A percentile compares a stretch with the other conserved stretches of the same genome.
phyloP scores from a whole-genome alignment of 2,888 invertebrate species.

The Colostygia pectinataria region DNA sequence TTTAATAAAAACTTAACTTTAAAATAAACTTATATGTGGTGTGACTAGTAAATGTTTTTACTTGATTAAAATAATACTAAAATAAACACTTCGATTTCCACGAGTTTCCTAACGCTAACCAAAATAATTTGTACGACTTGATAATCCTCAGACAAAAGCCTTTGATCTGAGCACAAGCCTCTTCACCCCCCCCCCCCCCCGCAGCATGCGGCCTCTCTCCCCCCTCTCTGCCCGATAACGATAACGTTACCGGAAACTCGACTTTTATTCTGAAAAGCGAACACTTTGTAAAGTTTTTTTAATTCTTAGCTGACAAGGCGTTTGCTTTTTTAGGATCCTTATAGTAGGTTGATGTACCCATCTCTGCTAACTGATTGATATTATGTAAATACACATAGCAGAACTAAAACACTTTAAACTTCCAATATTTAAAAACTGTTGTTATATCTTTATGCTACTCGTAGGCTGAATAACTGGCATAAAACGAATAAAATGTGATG shows the following conservation, averaged over 20 bases:
- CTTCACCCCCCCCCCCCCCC: neutral
- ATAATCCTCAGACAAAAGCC: slow-evolving; percentile 66
- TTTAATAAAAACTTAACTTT: too few relatives aligned
- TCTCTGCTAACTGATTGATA: slow-evolving; percentile 1
- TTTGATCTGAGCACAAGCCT: slow-evolving; percentile 62
- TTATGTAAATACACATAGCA: too few relatives aligned
- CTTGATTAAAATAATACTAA: too few relatives aligned
- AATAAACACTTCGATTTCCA: too few relatives aligned
- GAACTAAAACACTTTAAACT: neutral
- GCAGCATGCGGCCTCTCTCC: neutral
- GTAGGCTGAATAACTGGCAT: too few relatives aligned
- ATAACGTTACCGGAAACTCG: slow-evolving; percentile 46
- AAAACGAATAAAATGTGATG: too few relatives aligned
- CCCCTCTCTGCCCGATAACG: slow-evolving; percentile 22
- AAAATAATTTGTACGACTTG: slow-evolving; percentile 56
- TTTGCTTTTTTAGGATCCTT: slow-evolving; percentile 7
- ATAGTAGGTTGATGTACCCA: neutral
- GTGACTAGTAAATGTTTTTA: too few relatives aligned
- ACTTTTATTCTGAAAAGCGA: slow-evolving; percentile 53
- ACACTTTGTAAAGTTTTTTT: slow-evolving; percentile 42
- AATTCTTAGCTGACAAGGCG: slow-evolving; percentile 26
- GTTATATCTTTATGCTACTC: too few relatives aligned
- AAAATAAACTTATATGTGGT: too few relatives aligned
- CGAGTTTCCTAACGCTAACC: slow-evolving; percentile 20
- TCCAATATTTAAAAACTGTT: too few relatives aligned